Conservation (phyloP, 2,797 vertebrate species). For the Gymnoscopelus microlampas region DNA sequence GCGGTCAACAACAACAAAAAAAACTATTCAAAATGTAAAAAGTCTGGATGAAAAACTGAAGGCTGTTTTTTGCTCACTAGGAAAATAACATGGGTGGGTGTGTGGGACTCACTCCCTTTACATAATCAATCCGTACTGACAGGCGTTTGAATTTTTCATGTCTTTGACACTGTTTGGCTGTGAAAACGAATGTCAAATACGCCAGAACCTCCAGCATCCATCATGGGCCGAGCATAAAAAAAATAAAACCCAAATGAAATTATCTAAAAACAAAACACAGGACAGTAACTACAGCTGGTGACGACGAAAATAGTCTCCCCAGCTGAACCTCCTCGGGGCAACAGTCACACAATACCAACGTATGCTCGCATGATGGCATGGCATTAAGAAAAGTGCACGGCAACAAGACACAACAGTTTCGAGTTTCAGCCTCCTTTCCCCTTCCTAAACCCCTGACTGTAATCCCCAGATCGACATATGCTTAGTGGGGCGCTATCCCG, state of each 20-base stretch:
- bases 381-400: constrained; percentile 76
- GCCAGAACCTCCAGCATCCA: constrained; percentile 43
- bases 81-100: neutral
- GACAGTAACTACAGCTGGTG: constrained; percentile 45
- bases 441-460: constrained; percentile 73
- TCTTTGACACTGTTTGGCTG: constrained; percentile 12
- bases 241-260: constrained; percentile 46
- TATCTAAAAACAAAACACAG: constrained; percentile 59
- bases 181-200: constrained; percentile 17
- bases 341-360: constrained; percentile 69
- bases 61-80: neutral
- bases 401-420: constrained; percentile 83
- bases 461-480: constrained; percentile 78
- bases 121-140: neutral
- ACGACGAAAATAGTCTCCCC: constrained; percentile 69
- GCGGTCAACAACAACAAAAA: neutral
- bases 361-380: constrained; percentile 62
- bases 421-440: constrained; percentile 77
- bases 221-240: constrained; percentile 9
- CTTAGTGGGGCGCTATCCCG: constrained; percentile 73
- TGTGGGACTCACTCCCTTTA: neutral
- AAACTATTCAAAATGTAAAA: too few relatives aligned
- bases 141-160: constrained; percentile 31
- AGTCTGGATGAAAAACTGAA: neutral
- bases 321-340: constrained; percentile 69